Evolutionary conservation across 2,113 vertebrate genomes (phyloP), one percentile per base, ranked within the genome.

Genomic region (Cepphus grylle): DNA sequence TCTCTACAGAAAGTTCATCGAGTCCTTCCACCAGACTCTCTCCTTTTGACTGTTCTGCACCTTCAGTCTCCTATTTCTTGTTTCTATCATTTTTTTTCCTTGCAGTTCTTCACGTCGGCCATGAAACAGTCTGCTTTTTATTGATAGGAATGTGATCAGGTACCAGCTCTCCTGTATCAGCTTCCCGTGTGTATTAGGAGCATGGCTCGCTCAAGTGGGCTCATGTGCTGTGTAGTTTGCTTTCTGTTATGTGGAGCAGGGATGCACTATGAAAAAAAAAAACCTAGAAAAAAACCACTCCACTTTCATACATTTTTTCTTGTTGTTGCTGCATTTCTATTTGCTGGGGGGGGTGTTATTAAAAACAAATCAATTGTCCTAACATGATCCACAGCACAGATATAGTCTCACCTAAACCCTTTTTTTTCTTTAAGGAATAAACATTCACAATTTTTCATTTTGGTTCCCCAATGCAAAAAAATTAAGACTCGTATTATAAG

Each of bases 191-290:
- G 40, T 22, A 15, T 8, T 9, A 27, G 56, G 17, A 59, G 23
- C 34, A n/a, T 3, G 6, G 78, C 38, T 79, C 4, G 1, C 22
- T 42, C 67, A 63, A 5, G 32, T 0, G 2, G 6, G 9, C 52
- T 65, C 1, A 0, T 13, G 32, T 40, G 53, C 42, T 63, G 43
- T 63, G 8, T 13, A 50, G 12, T 50, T 66, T 55, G 32, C 22
- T 47, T 58, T 83, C 42, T 61, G 20, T 66, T 45, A n/a, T 1
- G 6, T 16, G 50, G 34, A 59, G 29, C 23, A 70, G 6, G 13
- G 43, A 42, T 9, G 10, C 26, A 19, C 26, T 32, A 12, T 11
- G 20, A 76, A 45, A 76, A 56, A 86, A 26, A 7, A 56, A 83
- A 26, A 7, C 11, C 34, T 50, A 7, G 13, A 21, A 81, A 83